Evolutionary conservation across 1,140 invertebrate genomes (phyloP), one percentile per base, ranked within the genome.

Genomic region (Tribolium madens): DNA sequence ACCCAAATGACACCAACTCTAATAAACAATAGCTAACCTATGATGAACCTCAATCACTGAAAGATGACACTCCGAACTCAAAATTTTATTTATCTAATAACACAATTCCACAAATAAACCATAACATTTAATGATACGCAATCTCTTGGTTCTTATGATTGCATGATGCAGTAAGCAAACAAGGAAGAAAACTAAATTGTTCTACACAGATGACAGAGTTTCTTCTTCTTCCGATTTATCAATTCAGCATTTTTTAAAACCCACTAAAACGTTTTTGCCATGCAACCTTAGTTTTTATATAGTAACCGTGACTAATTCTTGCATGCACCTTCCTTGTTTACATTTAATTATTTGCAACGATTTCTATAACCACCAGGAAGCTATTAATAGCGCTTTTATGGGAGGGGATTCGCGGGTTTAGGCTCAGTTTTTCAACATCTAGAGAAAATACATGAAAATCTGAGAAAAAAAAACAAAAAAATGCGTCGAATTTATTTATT

Each of bases 211-310:
- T 57, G 13, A 18, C 52, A 14, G n/a, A n/a, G 13, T 18, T 17
- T 9, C 17, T 10, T 57, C 17, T n/a, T 12, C 10, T 9, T 12
- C 7, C 52, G 7, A 18, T 57, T 57, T 18, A 33, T 4, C 4
- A 31, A 64, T 64, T n/a, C n/a, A n/a, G n/a, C n/a, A n/a, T n/a
- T n/a, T n/a, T n/a, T 64, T 18, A 64, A 33, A 64, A 36, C 52
- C 6, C 7, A 42, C 21, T 26, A n/a, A 42, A 64, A 64, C 57
- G 57, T 64, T 64, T 64, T 64, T 64, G 26, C 57, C 12, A 64
- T 64, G 57, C 57, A 64, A 64, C 57, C 57, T 64, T 64, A 64
- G 57, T 64, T 64, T 64, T 64, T 64, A 64, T 64, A 64, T 64
- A n/a, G n/a, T n/a, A 64, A 64, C 31, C 57, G 57, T 64, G 57